Conservation (phyloP, 2,888 invertebrate genomes). For the Dasysyrphus tricinctus region DNA sequence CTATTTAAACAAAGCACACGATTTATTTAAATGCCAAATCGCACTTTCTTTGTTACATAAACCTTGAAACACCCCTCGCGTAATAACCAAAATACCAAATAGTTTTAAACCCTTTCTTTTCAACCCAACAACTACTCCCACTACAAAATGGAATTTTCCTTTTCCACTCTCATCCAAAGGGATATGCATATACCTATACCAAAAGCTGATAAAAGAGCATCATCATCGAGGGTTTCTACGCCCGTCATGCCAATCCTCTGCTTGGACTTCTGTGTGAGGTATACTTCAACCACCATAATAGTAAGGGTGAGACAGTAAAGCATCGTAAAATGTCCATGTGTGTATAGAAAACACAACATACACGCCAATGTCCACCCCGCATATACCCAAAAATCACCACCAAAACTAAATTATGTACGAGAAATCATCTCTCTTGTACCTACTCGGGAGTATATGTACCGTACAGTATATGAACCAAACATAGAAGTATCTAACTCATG, state of each 20-base stretch:
- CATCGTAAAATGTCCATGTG: constrained; percentile 56
- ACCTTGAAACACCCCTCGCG: constrained; percentile 22
- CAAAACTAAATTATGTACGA: constrained; percentile 68
- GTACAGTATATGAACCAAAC: constrained; percentile 27
- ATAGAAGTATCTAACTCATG: constrained; percentile 72
- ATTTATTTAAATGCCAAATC: constrained; percentile 46
- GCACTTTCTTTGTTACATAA: constrained; percentile 54
- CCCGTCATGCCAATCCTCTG: constrained; percentile 43
- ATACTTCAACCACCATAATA: constrained; percentile 11
- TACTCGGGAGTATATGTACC: neutral
- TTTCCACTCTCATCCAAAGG: neutral
- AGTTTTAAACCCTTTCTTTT: constrained; percentile 43
- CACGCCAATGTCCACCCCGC: constrained; percentile 67
- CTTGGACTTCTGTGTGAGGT: constrained; percentile 49
- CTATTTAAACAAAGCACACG: constrained; percentile 41
- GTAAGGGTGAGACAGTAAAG: constrained; percentile 6
- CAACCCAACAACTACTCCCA: neutral
- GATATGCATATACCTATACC: constrained; percentile 8
- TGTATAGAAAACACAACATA: constrained; percentile 39
- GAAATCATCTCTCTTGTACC: constrained; percentile 47
- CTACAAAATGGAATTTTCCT: constrained; percentile 38
- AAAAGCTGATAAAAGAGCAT: constrained; percentile 61
- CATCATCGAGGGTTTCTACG: constrained; percentile 46
- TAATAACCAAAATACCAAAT: constrained; percentile 58
- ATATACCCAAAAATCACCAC: constrained; percentile 61